These are phyloP conservation scores for Abramis brama DNA, from an alignment of 2,113 vertebrate genomes.

Conservation along the genomic window DNA sequence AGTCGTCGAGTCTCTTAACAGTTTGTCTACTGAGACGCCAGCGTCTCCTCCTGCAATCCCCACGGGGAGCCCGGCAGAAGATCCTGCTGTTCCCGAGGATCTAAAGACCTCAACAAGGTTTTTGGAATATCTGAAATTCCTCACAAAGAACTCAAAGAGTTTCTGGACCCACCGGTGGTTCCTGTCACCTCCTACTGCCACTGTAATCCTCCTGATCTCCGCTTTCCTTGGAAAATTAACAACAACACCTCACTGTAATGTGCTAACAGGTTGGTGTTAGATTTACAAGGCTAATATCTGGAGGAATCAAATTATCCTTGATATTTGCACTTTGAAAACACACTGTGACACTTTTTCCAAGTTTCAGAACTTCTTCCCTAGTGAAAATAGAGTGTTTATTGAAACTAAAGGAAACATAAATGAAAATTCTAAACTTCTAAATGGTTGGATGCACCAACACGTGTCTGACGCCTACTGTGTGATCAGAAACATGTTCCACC, in stretches of 20 bases:
- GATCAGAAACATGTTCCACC: not conserved
- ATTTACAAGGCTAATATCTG: not conserved
- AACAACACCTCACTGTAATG: not conserved
- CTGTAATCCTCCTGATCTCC: not conserved
- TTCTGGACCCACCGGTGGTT: not conserved
- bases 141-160: conserved; percentile 13
- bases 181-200: conserved; percentile 2
- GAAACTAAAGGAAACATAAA: not conserved
- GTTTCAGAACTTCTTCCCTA: not conserved
- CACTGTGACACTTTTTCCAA: not conserved
- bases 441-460: too few species aligned
- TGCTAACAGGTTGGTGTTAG: not conserved
- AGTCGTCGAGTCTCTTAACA: not conserved
- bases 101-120: conserved; percentile 3
- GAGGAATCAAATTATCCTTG: not conserved
- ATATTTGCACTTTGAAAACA: not conserved
- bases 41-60: not conserved
- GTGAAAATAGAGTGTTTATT: not conserved
- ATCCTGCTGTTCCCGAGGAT: conserved; percentile 21
- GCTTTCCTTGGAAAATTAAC: not conserved
- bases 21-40: not conserved
- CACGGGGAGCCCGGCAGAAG: not conserved
- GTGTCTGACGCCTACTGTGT: too few species aligned
- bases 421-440: not conserved
- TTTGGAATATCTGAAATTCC: not conserved